Base-by-base conservation (phyloP, 2,888 invertebrate species). In the Heliconius erato region DNA sequence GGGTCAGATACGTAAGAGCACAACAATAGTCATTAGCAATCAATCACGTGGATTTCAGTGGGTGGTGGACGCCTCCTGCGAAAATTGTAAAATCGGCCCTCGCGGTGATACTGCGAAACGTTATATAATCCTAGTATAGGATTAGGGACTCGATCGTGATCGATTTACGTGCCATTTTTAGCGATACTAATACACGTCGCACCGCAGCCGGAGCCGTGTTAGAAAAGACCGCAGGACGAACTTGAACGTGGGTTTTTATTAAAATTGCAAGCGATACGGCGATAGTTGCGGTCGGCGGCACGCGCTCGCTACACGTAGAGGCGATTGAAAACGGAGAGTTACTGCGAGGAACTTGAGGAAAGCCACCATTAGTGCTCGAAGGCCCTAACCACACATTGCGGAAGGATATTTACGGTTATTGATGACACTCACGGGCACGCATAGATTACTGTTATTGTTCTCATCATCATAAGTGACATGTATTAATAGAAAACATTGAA, bases 1-100 rank as follows among this genome's bases (percentile, higher is more conserved):
- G 93, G 89, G 88, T 93, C 91, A 63, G 63, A 40, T 76, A 91
- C 90, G 91, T 92, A 93, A 92, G 90, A 90, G 90, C 88, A 54
- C 93, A 94, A 94, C 93, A 92, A 94, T 93, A 91, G 92, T 92
- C 91, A 93, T 94, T 94, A 92, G 93, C 94, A 94, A 94, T 95
- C 95, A 94, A 95, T 95, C 94, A 91, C 89, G 88, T 88, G 87
- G 88, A 90, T 89, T 91, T 88, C 88, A 87, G 91, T 92, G 91
- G 92, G 92, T 90, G 92, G 91, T 80, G 68, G 84, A 84, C 85
- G 83, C 89, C 89, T 80, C 74, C 89, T 88, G 88, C 86, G 74
- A 85, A 84, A 86, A 84, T 87, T 90, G 88, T 88, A 85, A 92
- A 93, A 94, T 92, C 90, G 91, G 87, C 91, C 92, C 93, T 92